Base-by-base conservation (phyloP, 2,888 invertebrate species). In the Tenthredo mesomela region DNA sequence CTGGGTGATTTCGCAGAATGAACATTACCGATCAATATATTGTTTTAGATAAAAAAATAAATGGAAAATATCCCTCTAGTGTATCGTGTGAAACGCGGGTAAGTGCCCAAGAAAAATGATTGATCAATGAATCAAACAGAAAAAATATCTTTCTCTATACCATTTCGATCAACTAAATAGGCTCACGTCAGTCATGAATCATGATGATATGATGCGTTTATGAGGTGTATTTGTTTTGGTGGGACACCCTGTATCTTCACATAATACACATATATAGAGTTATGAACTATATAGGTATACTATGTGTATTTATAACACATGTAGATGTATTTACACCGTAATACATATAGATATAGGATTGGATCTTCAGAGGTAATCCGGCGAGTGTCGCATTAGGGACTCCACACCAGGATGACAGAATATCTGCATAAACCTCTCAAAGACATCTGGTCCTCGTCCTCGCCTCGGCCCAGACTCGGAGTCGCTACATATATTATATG, bases 391-490 rank as follows among this genome's bases (percentile, higher is more conserved):
- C 77, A 77, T 77, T 77, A 54, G 47, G 54, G 54, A 47, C 47
- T 77, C 77, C 50, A 77, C 54, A 54, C 54, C 33, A 54, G 54
- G 77, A n/a, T 54, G 77, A 77, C 77, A 77, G 77, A 33, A 54
- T 50, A 77, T 77, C 77, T 77, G 77, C 77, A 77, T 77, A 77
- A 77, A 77, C 77, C 77, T 77, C 77, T 77, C 77, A 77, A 77
- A 77, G 77, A 77, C 77, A 77, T 77, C 50, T 77, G 77, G 77
- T 77, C 50, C 77, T 50, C 33, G 33, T 77, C 29, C 73, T 73
- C 43, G 73, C 47, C 43, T 47, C 67, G 67, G 37, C 37, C 37
- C 37, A 37, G 67, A 67, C 67, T 67, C 67, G 15, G 7, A 67
- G 67, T 67, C 67, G 67, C 33, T 67, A 67, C 67, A 33, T 33